phyloP scores from a whole-genome alignment of 2,113 vertebrate species.

The Beaufortia kweichowensis region DNA sequence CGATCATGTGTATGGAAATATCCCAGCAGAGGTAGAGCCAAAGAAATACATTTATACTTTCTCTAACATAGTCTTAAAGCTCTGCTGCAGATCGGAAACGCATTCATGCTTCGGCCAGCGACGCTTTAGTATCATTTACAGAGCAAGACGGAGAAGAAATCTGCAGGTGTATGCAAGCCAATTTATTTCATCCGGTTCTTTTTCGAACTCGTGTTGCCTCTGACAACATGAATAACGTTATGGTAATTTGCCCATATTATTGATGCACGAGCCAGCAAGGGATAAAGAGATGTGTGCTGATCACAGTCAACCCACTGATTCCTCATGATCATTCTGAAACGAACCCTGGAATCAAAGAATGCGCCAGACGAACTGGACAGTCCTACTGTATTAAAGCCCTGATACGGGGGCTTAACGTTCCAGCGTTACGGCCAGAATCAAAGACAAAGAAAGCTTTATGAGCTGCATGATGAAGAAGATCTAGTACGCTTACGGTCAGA shows the following conservation, averaged over 20 bases:
- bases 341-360: conserved; percentile 59
- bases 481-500: conserved; percentile 20
- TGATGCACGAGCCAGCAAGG: conserved; percentile 54
- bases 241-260: conserved; percentile 55
- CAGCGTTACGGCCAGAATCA: conserved; percentile 37
- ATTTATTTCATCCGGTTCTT: conserved; percentile 61
- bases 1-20: conserved; percentile 53
- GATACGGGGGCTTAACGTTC: conserved; percentile 47
- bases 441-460: conserved; percentile 9
- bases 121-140: conserved; percentile 69
- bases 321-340: conserved; percentile 52
- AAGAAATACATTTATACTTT: conserved; percentile 66
- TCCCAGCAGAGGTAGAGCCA: conserved; percentile 42
- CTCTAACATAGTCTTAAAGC: conserved; percentile 64
- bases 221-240: conserved; percentile 57
- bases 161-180: conserved; percentile 65
- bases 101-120: conserved; percentile 49
- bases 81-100: conserved; percentile 58
- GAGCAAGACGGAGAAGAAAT: conserved; percentile 61
- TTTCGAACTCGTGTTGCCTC: conserved; percentile 41
- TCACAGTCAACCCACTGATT: conserved; percentile 56
- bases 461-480: conserved; percentile 41
- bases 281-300: conserved; percentile 55
- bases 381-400: conserved; percentile 24
- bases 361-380: conserved; percentile 31